Evolutionary conservation across 2,113 vertebrate genomes (phyloP).

Genomic region (Nettapus auritus): DNA sequence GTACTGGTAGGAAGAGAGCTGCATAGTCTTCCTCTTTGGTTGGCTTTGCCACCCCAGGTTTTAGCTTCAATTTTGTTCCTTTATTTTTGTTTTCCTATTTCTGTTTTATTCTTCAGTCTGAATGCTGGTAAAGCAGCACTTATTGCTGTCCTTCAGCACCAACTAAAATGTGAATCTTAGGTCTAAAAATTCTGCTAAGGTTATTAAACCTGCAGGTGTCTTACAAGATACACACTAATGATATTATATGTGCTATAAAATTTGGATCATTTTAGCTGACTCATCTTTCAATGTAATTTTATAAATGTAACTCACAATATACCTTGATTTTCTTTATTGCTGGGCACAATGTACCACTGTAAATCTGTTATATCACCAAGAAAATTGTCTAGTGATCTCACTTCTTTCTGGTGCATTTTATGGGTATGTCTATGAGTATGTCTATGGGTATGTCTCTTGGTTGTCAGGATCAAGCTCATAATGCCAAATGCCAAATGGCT

Average conservation of each 20-base stretch:
- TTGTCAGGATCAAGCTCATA: neutral
- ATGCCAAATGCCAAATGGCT: neutral
- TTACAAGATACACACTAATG: neutral
- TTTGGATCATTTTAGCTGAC: neutral
- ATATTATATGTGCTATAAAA: neutral
- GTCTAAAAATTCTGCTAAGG: neutral
- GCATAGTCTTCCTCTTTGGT: neutral
- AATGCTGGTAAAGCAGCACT: neutral
- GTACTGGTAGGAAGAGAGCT: neutral
- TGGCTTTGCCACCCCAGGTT: neutral
- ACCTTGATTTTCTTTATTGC: neutral
- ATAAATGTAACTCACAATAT: neutral
- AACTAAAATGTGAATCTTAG: neutral
- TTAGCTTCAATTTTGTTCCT: neutral
- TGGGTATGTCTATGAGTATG: neutral
- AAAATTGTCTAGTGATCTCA: neutral
- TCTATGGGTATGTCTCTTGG: neutral
- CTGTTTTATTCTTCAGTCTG: neutral
- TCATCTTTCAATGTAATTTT: neutral
- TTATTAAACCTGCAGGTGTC: neutral
- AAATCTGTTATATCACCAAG: neutral
- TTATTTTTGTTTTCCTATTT: neutral
- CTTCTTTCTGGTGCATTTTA: neutral
- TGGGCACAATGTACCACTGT: fast-evolving
- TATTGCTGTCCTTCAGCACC: neutral